Percentiles rank a stretch among this genome's conserved stretches.
Conservation (phyloP, 30 jellyfish, hydroid and myxozoan species). For the Aurelia aurita region DNA sequence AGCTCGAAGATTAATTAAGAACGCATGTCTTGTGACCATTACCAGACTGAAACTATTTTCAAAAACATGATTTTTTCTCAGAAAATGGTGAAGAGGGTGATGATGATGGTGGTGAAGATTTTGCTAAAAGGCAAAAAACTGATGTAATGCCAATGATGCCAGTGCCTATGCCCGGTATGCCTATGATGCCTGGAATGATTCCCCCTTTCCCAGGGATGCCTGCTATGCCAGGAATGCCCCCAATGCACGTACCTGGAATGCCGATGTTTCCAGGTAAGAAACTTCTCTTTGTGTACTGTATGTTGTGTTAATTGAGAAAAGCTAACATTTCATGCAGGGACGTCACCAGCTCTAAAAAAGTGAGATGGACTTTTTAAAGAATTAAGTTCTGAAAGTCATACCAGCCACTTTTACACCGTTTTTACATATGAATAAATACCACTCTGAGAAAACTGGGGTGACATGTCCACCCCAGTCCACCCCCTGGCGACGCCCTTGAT, state of each 20-base stretch:
- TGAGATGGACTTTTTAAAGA: no score
- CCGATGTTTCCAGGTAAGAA: slow-evolving; percentile 57
- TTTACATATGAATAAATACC: no score
- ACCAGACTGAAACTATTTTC: no score
- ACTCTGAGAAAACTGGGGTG: no score
- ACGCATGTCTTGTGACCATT: no score
- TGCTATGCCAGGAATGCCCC: slow-evolving; percentile 79
- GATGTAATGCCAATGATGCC: slow-evolving; percentile 30
- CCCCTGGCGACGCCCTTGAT: no score
- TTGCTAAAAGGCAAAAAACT: slow-evolving; percentile 24
- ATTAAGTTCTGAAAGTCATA: no score
- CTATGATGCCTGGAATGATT: slow-evolving; percentile 80
- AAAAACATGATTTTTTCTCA: neutral
- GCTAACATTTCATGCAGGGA: neutral
- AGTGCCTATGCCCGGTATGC: slow-evolving; percentile 79
- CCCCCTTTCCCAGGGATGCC: slow-evolving; percentile 96
- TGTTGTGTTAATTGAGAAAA: neutral
- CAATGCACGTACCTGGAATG: slow-evolving; percentile 74
- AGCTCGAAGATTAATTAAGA: no score
- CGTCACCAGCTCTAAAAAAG: no score
- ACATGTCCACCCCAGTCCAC: no score
- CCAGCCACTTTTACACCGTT: no score
- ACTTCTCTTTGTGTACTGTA: neutral
- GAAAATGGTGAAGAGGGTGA: slow-evolving; percentile 32
- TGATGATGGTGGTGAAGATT: slow-evolving; percentile 76